Evolutionary conservation across 2,888 invertebrate species (phyloP).

Genomic region (Mythimna loreyi): DNA sequence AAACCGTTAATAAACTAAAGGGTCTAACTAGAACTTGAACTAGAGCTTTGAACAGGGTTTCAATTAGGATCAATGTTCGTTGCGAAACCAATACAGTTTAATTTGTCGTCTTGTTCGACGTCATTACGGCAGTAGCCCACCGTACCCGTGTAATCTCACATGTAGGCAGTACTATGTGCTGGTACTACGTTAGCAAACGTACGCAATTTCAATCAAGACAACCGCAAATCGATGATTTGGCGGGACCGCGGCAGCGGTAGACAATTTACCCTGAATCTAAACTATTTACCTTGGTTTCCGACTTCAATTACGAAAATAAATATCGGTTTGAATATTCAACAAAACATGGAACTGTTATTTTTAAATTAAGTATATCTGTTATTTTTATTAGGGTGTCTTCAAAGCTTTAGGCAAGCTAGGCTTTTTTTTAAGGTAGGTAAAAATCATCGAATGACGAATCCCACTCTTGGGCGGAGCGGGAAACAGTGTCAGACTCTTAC

Average conservation of each 20-base stretch:
- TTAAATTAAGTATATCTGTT: neutral
- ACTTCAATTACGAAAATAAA: constrained; percentile 33
- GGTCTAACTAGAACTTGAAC: too few species aligned
- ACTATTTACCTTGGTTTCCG: constrained; percentile 31
- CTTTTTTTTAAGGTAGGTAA: too few species aligned
- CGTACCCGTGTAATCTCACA: constrained; percentile 30
- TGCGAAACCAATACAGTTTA: constrained; percentile 13
- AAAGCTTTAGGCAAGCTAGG: too few species aligned
- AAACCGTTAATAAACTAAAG: neutral
- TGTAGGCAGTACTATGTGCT: constrained; percentile 31
- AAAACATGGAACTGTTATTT: neutral
- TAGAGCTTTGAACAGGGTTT: neutral
- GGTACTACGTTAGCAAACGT: constrained; percentile 46
- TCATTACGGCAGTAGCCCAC: constrained; percentile 8
- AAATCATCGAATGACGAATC: too few species aligned
- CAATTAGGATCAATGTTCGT: neutral
- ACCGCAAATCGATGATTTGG: constrained; percentile 63
- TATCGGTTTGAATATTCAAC: constrained; percentile 1
- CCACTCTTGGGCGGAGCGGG: too few species aligned
- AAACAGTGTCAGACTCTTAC: too few species aligned
- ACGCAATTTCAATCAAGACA: constrained; percentile 63
- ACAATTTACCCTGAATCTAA: constrained; percentile 52
- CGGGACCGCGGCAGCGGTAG: constrained; percentile 36
- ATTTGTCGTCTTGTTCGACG: constrained; percentile 17
- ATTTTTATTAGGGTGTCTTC: too few species aligned